These are phyloP conservation scores for Branchipolynoe longqiensis DNA, from an alignment of 2,888 invertebrate genomes.

Conservation along the genomic window DNA sequence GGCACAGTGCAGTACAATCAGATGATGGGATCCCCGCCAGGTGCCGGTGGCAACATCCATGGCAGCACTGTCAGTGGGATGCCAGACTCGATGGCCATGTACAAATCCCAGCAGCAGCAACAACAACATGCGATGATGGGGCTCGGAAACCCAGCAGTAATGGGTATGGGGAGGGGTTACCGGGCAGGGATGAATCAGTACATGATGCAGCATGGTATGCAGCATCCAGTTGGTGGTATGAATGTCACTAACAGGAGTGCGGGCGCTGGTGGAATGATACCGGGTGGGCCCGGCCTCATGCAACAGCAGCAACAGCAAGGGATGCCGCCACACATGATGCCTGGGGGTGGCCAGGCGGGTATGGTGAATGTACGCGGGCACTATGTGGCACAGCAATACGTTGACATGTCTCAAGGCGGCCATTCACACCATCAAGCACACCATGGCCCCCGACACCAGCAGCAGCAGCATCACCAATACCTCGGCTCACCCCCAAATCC, in stretches of 20 bases:
- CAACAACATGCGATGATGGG: slow-evolving; percentile 56
- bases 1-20: slow-evolving; percentile 12
- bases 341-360: background rate
- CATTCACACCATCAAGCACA: background rate
- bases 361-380: slow-evolving; percentile 23
- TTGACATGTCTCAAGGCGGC: slow-evolving; percentile 26
- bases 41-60: slow-evolving; percentile 10
- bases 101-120: slow-evolving; percentile 29
- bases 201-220: slow-evolving; percentile 53
- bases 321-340: slow-evolving; percentile 14
- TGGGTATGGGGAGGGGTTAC: slow-evolving; percentile 30
- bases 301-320: slow-evolving; percentile 10
- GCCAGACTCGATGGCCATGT: slow-evolving; percentile 29
- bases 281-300: slow-evolving; percentile 42
- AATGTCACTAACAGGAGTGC: background rate
- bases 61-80: background rate
- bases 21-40: slow-evolving; percentile 47
- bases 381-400: slow-evolving; percentile 39
- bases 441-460: slow-evolving; percentile 9
- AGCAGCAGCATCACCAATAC: slow-evolving; percentile 52
- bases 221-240: slow-evolving; percentile 34
- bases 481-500: slow-evolving; percentile 47
- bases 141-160: background rate
- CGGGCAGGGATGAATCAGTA: slow-evolving; percentile 37
- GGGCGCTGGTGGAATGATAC: slow-evolving; percentile 21